Conservation (phyloP, 2,888 invertebrate genomes). For the Hypomecis punctinalis region DNA sequence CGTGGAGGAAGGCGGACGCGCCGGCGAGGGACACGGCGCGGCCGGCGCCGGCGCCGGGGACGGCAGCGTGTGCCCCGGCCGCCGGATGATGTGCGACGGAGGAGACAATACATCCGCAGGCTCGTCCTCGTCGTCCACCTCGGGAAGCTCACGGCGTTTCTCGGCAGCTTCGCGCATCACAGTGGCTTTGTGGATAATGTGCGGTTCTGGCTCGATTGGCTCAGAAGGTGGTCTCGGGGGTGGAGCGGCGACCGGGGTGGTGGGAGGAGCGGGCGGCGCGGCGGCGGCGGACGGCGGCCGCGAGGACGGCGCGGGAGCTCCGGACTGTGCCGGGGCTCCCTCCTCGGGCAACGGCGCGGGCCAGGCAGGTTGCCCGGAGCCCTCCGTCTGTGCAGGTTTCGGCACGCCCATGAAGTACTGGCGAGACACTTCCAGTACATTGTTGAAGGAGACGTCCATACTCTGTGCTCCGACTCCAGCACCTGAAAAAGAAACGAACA, state of each 20-base stretch:
- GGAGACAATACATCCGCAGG: slow-evolving; percentile 72
- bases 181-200: slow-evolving; percentile 82
- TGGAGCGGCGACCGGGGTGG: slow-evolving; percentile 64
- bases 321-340: slow-evolving; percentile 74
- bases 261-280: slow-evolving; percentile 66
- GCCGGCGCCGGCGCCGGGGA: slow-evolving; percentile 75
- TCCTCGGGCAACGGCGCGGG: slow-evolving; percentile 68
- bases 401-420: slow-evolving; percentile 93
- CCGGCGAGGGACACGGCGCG: slow-evolving; percentile 71
- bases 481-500: slow-evolving; percentile 57
- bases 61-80: slow-evolving; percentile 64
- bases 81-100: slow-evolving; percentile 80
- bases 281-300: slow-evolving; percentile 82
- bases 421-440: slow-evolving; percentile 93
- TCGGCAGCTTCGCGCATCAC: slow-evolving; percentile 83
- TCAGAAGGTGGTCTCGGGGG: slow-evolving; percentile 80
- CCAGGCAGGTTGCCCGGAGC: slow-evolving; percentile 72
- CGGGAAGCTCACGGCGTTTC: slow-evolving; percentile 75
- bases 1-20: slow-evolving; percentile 63
- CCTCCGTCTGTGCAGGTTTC: slow-evolving; percentile 77
- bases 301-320: slow-evolving; percentile 74
- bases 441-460: slow-evolving; percentile 91
- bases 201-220: slow-evolving; percentile 82
- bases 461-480: slow-evolving; percentile 74
- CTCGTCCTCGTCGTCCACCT: slow-evolving; percentile 78